Percentiles rank a stretch among this genome's conserved stretches.
Conservation (phyloP, 2,797 vertebrate species). For the Microctenopoma lineatum region DNA sequence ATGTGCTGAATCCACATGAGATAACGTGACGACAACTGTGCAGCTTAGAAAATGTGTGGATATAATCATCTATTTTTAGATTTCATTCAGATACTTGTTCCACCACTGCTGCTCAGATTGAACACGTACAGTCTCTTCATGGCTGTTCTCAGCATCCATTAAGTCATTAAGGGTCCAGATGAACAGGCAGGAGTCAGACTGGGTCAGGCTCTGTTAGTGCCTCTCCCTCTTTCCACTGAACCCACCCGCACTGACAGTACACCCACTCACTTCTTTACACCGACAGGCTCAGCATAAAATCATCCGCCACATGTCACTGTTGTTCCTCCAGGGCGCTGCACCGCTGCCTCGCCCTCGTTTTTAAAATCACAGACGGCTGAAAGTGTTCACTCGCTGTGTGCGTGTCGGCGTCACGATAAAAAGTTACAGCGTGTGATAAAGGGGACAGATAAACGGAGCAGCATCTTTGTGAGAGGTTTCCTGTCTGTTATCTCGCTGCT, state of each 20-base stretch:
- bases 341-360: neutral
- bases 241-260: neutral
- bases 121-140: neutral
- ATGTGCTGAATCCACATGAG: too few relatives aligned
- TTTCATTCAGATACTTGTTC: neutral
- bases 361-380: slow-evolving; percentile 29
- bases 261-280: slow-evolving; percentile 5
- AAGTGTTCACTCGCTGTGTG: neutral
- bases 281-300: slow-evolving; percentile 18
- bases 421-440: neutral
- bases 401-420: neutral
- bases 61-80: too few relatives aligned
- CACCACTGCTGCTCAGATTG: neutral
- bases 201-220: neutral
- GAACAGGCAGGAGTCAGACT: neutral
- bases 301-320: neutral
- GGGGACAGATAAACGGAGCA: neutral
- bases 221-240: neutral
- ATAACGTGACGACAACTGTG: too few relatives aligned
- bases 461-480: neutral
- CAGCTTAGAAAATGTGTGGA: too few relatives aligned
- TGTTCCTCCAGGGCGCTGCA: neutral
- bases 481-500: slow-evolving; percentile 15
- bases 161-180: slow-evolving; percentile 19
- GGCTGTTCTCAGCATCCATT: slow-evolving; percentile 18